Evolutionary conservation across 2,888 invertebrate genomes (phyloP), one percentile per base, ranked within the genome.

Genomic region (Arge pagana): DNA sequence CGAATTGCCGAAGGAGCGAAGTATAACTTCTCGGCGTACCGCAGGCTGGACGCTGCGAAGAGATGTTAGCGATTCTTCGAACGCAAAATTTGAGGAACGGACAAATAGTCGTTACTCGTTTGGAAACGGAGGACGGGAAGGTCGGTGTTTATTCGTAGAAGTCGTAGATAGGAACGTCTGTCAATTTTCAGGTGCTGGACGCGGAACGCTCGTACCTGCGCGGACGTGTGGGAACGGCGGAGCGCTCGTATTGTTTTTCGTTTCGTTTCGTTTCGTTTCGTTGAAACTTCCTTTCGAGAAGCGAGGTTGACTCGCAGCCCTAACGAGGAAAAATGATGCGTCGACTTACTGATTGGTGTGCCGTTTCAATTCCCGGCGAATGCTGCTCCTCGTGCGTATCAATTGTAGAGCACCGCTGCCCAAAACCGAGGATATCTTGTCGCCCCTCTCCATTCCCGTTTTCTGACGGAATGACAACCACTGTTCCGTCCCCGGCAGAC

Each of bases 361-460:
- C 41, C 71, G 68, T 58, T 71, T 72, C 43, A 68, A 63, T 49
- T 70, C 71, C 53, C 70, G 67, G 19, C 72, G 64, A 50, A 68
- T 63, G 58, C 74, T 75, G 58, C 69, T 65, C 19, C 74, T 72
- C 56, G 68, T 69, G 39, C 74, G 69, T 54, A 74, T 74, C 53
- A 74, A 74, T 21, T 72, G 66, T 23, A 74, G 63, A 41, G 74
- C 72, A 31, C 72, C 72, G 62, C 65, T 69, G 57, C 71, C 68
- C 51, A 72, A 58, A 24, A 66, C 61, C 35, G 50, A 61, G n/a
- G 53, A 11, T 7, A 64, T 48, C 55, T 70, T 70, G 43, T 66
- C 67, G 48, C 56, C 59, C 39, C 54, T 49, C 40, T 51, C 50
- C 8, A 13, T 24, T 6, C 21, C 33, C 18, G 36, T 15, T 21